phyloP scores from a whole-genome alignment of 2,888 invertebrate genomes.

The Mechanitis messenoides region DNA sequence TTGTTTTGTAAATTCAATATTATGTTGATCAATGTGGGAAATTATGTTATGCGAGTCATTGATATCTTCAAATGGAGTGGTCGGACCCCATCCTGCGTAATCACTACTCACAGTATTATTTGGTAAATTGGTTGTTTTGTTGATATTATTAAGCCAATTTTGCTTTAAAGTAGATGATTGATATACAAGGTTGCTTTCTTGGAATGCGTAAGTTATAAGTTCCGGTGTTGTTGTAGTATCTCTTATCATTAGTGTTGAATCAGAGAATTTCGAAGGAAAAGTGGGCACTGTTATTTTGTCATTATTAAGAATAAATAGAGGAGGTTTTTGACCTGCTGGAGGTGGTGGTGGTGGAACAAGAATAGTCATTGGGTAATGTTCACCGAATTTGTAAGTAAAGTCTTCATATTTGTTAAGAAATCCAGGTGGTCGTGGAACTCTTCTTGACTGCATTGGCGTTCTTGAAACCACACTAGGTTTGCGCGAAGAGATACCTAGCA shows the following conservation, averaged over 20 bases:
- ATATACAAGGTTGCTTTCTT: conserved; percentile 80
- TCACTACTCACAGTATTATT: conserved; percentile 61
- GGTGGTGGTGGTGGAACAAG: conserved; percentile 82
- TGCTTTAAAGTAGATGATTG: conserved; percentile 77
- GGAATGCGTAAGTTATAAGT: conserved; percentile 67
- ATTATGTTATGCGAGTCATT: conserved; percentile 67
- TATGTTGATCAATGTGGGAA: conserved; percentile 44
- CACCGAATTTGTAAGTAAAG: conserved; percentile 67
- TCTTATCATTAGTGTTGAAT: conserved; percentile 36
- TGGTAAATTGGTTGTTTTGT: conserved; percentile 47
- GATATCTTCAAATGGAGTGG: conserved; percentile 56
- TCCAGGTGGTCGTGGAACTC: conserved; percentile 44
- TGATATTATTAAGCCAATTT: conserved; percentile 59
- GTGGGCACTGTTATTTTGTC: conserved; percentile 41
- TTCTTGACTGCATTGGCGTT: conserved; percentile 46
- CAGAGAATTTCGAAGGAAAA: conserved; percentile 39
- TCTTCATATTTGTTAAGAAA: conserved; percentile 66
- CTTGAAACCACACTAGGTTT: conserved; percentile 78
- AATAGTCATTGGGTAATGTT: conserved; percentile 80
- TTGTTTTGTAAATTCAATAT: conserved; percentile 33
- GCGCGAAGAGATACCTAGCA: conserved; percentile 82
- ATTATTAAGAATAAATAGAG: conserved; percentile 51
- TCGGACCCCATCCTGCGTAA: conserved; percentile 72
- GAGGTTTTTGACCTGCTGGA: conserved; percentile 58
- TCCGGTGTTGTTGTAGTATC: conserved; percentile 43